A percentile compares a stretch with the other conserved stretches of the same genome.
Evolutionary conservation across 2,113 vertebrate genomes (phyloP).

Genomic region (Rhineura floridana): DNA sequence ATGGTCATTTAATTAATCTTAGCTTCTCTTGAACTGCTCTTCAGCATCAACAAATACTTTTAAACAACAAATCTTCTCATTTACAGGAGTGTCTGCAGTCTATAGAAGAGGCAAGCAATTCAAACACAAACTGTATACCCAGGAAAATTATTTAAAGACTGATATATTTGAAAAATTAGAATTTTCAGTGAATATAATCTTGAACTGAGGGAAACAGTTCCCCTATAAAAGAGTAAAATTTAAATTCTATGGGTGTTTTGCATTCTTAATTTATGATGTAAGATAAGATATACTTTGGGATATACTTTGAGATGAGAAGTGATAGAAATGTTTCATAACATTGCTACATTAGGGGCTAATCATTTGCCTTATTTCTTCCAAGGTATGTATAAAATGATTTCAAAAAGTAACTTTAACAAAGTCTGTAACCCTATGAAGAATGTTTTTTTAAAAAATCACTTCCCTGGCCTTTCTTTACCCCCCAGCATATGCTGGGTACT

Average conservation of each 20-base stretch:
- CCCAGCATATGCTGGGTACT: too few species aligned
- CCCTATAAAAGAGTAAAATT: slow-evolving; percentile 23
- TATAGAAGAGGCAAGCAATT: slow-evolving; percentile 25
- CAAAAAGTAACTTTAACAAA: slow-evolving; percentile 25
- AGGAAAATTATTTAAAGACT: slow-evolving; percentile 29
- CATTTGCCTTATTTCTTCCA: slow-evolving; percentile 31
- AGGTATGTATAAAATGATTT: slow-evolving; percentile 44
- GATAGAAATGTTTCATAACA: slow-evolving; percentile 48
- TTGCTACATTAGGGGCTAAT: slow-evolving; percentile 60
- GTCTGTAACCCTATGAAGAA: slow-evolving; percentile 20
- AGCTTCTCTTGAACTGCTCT: not conserved
- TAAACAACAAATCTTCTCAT: not conserved
- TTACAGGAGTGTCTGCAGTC: slow-evolving; percentile 1
- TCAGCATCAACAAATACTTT: not conserved
- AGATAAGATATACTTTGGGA: slow-evolving; percentile 46
- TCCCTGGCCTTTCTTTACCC: not conserved
- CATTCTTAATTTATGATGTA: slow-evolving; percentile 53
- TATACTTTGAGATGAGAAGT: slow-evolving; percentile 56
- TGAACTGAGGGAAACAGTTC: slow-evolving; percentile 23
- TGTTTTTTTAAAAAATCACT: slow-evolving; percentile 30
- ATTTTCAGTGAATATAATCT: slow-evolving; percentile 40
- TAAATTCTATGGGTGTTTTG: slow-evolving; percentile 58
- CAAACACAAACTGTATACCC: slow-evolving; percentile 24
- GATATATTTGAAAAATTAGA: slow-evolving; percentile 21
- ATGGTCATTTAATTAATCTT: not conserved